Evolutionary conservation across 2,888 invertebrate genomes (phyloP), one percentile per base, ranked within the genome.

Genomic region (Drosophila atripex): DNA sequence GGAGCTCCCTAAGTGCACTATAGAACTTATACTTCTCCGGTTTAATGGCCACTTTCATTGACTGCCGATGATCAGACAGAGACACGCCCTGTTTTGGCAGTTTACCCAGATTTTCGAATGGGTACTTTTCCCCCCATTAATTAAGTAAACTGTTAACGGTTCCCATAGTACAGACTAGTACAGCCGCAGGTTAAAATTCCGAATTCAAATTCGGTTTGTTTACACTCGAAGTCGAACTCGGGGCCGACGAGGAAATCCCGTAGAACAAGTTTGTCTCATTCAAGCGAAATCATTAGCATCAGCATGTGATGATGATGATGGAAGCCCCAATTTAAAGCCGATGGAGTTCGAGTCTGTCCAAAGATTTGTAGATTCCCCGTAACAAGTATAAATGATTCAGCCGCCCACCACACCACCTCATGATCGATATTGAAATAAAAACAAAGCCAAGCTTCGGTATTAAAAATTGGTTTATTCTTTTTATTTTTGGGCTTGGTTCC

Each of bases 61-160:
- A 11, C 49, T 11, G 63, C 9, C 45, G 41, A 59, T 32, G 61
- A 43, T 49, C 58, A 50, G 63, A 30, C 61, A 1, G 11, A 28
- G 43, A 59, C 49, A 69, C 59, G 70, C 71, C 71, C 71, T 55
- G 21, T 71, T 70, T 61, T 52, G 60, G 28, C 71, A 71, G 56
- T 77, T 77, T 73, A 73, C 76, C 63, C 38, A 64, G 43, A 71
- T 64, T 32, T 69, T 50, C 57, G 57, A 66, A 14, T 30, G 38
- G 51, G 70, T 76, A 78, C 59, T 80, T 78, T 84, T 79, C 71
- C 71, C 71, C 55, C 75, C 78, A 80, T 80, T 80, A 74, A 75
- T 78, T 73, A 59, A 50, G 73, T 80, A 78, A 80, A 84, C 69
- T 71, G 38, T 72, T 3, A 32, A 35, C 35, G 35, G 35, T n/a